Percentiles rank a stretch among this genome's conserved stretches.
phyloP scores from a whole-genome alignment of 2,113 vertebrate species.

The Leptodactylus fuscus region DNA sequence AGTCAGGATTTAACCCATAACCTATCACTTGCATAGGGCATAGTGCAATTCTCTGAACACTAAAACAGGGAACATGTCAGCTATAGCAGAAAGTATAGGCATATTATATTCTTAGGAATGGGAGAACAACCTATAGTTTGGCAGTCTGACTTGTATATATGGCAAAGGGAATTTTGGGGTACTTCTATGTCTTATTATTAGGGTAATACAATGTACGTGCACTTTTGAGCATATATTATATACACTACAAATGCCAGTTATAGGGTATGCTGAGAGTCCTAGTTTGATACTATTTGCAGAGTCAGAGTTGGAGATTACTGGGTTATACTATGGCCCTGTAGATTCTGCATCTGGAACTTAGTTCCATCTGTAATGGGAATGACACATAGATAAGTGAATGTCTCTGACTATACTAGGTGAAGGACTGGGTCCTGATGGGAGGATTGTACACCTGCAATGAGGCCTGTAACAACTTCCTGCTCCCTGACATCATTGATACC shows the following conservation, averaged over 20 bases:
- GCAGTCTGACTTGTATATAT: not conserved
- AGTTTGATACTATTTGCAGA: not conserved
- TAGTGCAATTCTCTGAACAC: no score
- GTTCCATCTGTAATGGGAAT: no score
- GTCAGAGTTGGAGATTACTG: not conserved
- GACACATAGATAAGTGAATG: not conserved
- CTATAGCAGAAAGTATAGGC: not conserved
- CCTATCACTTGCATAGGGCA: not conserved
- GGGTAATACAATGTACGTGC: not conserved
- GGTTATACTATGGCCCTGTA: no score
- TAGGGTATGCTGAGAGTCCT: not conserved
- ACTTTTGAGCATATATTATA: not conserved
- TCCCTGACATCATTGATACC: constrained; percentile 30
- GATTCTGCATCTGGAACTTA: no score
- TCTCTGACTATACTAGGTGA: not conserved
- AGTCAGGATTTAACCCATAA: not conserved
- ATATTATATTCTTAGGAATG: not conserved
- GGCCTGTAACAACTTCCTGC: constrained; percentile 6
- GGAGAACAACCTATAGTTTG: not conserved
- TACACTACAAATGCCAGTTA: not conserved
- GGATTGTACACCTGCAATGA: constrained; percentile 27
- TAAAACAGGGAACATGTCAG: no score
- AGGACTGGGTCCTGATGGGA: constrained; percentile 11
- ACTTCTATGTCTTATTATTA: not conserved
- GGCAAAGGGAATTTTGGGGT: not conserved